Conservation (phyloP, 2,113 vertebrate species). For the Rhombomys opimus region DNA sequence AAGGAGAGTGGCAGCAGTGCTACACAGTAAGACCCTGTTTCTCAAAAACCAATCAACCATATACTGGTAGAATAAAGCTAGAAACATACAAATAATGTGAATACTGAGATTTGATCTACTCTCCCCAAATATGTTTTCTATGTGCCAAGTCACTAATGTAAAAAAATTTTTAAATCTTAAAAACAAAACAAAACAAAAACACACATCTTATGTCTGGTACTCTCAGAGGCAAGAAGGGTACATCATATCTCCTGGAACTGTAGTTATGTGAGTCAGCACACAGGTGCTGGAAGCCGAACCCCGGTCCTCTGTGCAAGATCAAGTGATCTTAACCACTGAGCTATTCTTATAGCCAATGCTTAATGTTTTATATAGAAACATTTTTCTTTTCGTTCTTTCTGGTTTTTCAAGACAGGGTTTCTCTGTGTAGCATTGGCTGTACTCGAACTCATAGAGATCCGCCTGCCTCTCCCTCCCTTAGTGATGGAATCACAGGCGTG, state of each 20-base stretch:
- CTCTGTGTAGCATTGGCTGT: too few species aligned
- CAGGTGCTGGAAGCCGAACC: not conserved
- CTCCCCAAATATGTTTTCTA: constrained; percentile 42
- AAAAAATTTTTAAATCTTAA: not conserved
- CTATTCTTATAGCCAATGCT: not conserved
- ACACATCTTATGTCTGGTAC: not conserved
- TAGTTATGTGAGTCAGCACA: not conserved
- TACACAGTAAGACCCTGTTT: not conserved
- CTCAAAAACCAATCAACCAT: not conserved
- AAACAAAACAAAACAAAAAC: not conserved
- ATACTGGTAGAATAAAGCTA: not conserved
- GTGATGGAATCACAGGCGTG: too few species aligned
- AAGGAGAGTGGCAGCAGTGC: not conserved
- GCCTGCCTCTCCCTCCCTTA: too few species aligned
- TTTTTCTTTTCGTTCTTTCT: not conserved
- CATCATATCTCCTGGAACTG: not conserved
- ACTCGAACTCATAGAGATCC: too few species aligned
- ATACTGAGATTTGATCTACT: constrained; percentile 18
- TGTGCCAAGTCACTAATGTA: not conserved
- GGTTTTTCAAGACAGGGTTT: too few species aligned
- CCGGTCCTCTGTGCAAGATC: not conserved
- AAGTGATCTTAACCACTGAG: not conserved
- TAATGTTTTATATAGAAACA: constrained; percentile 52
- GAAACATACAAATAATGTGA: not conserved
- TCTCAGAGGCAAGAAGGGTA: not conserved